Conservation (phyloP, 2,113 vertebrate species). For the Cyphomyrus plagiostoma region DNA sequence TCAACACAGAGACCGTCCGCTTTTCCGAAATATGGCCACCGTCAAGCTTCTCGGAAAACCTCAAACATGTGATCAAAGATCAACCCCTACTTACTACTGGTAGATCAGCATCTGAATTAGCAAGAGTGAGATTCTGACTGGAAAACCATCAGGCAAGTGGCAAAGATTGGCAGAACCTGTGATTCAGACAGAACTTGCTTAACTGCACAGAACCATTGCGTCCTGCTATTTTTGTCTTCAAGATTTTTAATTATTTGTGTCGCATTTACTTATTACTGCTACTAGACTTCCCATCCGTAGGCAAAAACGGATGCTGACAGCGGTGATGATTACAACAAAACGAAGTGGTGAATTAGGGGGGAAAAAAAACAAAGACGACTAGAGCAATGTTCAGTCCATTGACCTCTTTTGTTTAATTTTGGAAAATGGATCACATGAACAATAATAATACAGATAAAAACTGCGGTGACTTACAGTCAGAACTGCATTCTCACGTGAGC, state of each 20-base stretch:
- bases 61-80: background rate
- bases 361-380: background rate
- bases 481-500: background rate
- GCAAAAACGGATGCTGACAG: background rate
- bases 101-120: background rate
- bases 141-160: background rate
- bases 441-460: background rate
- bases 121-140: background rate
- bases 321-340: background rate
- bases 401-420: background rate
- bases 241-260: background rate
- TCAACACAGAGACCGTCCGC: background rate
- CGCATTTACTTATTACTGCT: background rate
- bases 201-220: background rate
- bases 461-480: background rate
- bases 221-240: background rate
- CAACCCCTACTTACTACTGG: background rate
- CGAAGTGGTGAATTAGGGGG: background rate
- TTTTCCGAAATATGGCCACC: background rate
- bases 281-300: background rate
- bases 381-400: background rate
- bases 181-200: background rate
- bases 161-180: background rate
- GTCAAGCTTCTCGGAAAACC: background rate
- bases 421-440: background rate